A percentile compares a stretch with the other conserved stretches of the same genome.
Evolutionary conservation across 1,140 invertebrate genomes (phyloP).

Genomic region (Aphidius gifuensis): DNA sequence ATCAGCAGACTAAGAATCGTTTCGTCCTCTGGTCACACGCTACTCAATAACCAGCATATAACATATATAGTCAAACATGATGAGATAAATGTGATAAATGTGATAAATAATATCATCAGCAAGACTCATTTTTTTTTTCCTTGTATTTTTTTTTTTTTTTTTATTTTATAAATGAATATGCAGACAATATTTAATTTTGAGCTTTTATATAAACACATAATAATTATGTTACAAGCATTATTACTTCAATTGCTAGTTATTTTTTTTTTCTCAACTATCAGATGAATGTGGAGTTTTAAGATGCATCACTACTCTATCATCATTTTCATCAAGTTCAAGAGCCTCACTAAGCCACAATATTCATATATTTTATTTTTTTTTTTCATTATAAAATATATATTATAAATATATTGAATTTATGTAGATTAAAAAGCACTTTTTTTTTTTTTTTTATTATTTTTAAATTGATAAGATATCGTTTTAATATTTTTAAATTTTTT

Average conservation of each 20-base stretch:
- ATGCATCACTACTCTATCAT: constrained; percentile 31
- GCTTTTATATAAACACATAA: no score
- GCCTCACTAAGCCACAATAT: constrained; percentile 49
- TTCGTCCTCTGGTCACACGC: constrained; percentile 50
- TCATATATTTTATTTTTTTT: constrained; percentile 1
- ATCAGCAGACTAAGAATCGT: constrained; percentile 17
- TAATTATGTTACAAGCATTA: no score
- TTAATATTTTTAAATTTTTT: no score
- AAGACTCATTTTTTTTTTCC: no score
- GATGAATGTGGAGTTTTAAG: constrained; percentile 28
- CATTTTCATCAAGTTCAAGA: constrained; percentile 48
- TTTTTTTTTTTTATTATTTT: constrained; percentile 6
- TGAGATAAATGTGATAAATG: no score
- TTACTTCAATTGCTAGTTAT: no score
- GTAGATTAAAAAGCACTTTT: constrained; percentile 3
- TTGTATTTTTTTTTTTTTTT: no score
- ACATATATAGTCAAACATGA: not conserved
- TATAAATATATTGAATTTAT: not conserved
- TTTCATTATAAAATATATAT: not conserved
- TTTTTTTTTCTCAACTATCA: no score
- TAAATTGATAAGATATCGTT: not conserved
- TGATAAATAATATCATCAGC: no score
- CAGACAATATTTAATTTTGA: no score
- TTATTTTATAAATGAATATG: no score
- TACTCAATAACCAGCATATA: constrained; percentile 47